Evolutionary conservation across 2,888 invertebrate species (phyloP), one percentile per base, ranked within the genome.

Genomic region (Microdon myrmicae): DNA sequence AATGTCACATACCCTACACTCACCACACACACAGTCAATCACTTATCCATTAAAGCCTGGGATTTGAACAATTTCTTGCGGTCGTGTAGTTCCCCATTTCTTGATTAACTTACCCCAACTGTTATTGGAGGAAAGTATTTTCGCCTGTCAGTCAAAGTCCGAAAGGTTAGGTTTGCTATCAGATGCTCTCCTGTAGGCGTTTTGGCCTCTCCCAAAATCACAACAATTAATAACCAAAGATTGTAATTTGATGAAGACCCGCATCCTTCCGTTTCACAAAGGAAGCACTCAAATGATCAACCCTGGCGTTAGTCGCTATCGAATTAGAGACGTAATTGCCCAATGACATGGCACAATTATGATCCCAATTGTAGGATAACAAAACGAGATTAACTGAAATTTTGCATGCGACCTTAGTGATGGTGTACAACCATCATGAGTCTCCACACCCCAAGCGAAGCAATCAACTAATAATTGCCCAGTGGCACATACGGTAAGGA

Each of bases 341-440:
- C 58, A 68, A 67, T 67, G 68, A 61, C 68, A 67, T 61, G 68
- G 61, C 38, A 67, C 61, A 58, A 56, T 66, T 55, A 61, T 43
- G 54, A 39, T 29, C n/a, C 35, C 48, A 16, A 39, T 41, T 49
- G 38, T 32, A 34, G 35, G 25, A 37, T 35, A 39, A 53, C 19
- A 23, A 48, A 41, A 56, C 38, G 16, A 59, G 55, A 68, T 55
- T 45, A 55, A 54, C 55, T 61, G 55, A 44, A 51, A 64, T 47
- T 64, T 58, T 64, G 51, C 64, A 64, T 64, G 64, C 64, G 53
- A 64, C 51, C 43, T 23, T 12, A 28, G 23, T 25, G 12, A 35
- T 10, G 9, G 6, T 38, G 29, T 31, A 26, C 38, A 17, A 8
- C 39, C 20, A 28, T 14, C 45, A 29, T 29, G 10, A 31, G 39